These are phyloP conservation scores for Drosophila pachea DNA, from an alignment of 1,140 invertebrate species.

Conservation along the genomic window DNA sequence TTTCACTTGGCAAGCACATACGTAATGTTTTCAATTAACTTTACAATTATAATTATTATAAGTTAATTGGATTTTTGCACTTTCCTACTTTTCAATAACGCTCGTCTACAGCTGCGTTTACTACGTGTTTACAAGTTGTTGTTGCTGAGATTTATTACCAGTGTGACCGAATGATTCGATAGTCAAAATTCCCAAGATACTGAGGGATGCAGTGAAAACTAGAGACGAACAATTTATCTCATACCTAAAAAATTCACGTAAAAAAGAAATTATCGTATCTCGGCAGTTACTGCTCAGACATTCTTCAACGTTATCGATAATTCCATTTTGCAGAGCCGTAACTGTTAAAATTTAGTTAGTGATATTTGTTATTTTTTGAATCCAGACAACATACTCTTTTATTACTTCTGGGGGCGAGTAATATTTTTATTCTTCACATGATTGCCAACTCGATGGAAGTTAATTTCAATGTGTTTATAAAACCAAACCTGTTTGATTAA, in stretches of 20 bases:
- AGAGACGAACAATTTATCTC: not conserved
- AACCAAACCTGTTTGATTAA: slow-evolving; percentile 69
- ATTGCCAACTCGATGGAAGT: slow-evolving; percentile 53
- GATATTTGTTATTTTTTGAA: slow-evolving; percentile 19
- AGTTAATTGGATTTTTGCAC: slow-evolving; percentile 4
- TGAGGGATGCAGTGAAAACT: slow-evolving; percentile 3
- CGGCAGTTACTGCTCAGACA: not conserved
- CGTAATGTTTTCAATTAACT: slow-evolving; percentile 13
- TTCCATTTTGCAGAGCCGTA: slow-evolving; percentile 20
- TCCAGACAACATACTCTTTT: slow-evolving; percentile 4
- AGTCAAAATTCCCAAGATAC: not conserved
- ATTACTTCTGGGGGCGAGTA: slow-evolving; percentile 40
- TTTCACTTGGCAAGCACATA: slow-evolving; percentile 3
- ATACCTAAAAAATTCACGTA: too few species aligned
- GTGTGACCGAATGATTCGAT: slow-evolving; percentile 21
- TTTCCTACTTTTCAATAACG: slow-evolving; percentile 9
- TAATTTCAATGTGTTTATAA: slow-evolving; percentile 49
- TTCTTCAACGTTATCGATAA: slow-evolving; percentile 26
- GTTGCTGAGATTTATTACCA: slow-evolving; percentile 22
- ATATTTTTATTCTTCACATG: slow-evolving; percentile 61
- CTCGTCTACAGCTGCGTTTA: slow-evolving; percentile 42
- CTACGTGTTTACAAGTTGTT: slow-evolving; percentile 55
- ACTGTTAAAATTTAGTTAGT: slow-evolving; percentile 21
- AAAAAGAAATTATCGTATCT: too few species aligned
- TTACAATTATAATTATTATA: not conserved